Evolutionary conservation across 2,888 invertebrate genomes (phyloP), one percentile per base, ranked within the genome.

Genomic region (Carabus problematicus): DNA sequence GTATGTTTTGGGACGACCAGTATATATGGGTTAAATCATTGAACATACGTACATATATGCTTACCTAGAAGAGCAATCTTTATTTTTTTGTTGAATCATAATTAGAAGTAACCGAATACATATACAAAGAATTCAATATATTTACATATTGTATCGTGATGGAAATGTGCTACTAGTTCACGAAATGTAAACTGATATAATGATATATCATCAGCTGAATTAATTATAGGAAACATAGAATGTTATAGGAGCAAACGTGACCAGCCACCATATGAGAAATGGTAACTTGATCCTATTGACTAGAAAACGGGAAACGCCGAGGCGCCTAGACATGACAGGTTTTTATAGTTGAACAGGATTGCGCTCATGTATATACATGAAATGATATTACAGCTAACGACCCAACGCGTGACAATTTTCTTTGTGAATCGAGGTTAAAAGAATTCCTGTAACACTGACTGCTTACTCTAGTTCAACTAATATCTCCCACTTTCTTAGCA

Each of bases 321-420:
- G 56, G 56, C 56, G 56, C 56, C 56, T 29, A 56, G 40, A 29
- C 56, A 39, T 11, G 29, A 56, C 29, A 12, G 12, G 18, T 56
- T 56, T 56, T 56, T 56, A 29, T 39, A 19, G 12, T 12, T 45
- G 45, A 45, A 56, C 56, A 29, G 29, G 56, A 56, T 56, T 56
- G 40, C 63, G 45, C 40, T 54, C 63, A 54, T 63, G 49, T 61
- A 61, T 61, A 61, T 19, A 45, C 61, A 11, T 11, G 45, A 61
- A 45, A 61, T 39, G 19, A 61, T 61, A 61, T 61, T 61, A 61
- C 63, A 12, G 49, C 54, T 63, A 63, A 63, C 52, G 63, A 52
- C 63, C 11, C 29, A 43, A 45, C 61, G 61, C 52, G 52, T 63
- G 63, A 63, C 63, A 63, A 63, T 63, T 63, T 63, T 52, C 63